Conservation (phyloP, 2,888 invertebrate species). For the Drosophila paranaensis region DNA sequence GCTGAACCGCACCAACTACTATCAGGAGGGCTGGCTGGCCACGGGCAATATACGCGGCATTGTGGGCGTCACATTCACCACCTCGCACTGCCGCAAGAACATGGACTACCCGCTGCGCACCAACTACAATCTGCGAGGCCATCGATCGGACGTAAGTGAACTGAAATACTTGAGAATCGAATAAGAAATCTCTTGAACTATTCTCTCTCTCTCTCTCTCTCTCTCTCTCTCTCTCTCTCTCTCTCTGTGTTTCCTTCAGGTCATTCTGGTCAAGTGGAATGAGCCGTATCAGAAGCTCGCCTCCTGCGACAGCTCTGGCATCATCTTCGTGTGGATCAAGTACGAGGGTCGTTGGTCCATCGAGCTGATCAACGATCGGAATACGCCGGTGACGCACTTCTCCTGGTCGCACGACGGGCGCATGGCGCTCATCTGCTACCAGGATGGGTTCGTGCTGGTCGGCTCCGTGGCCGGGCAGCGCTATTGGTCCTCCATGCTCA, state of each 20-base stretch:
- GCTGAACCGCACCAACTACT: conserved; percentile 96
- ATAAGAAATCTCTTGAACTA: background rate
- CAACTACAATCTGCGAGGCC: conserved; percentile 98
- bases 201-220: background rate
- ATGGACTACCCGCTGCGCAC: conserved; percentile 94
- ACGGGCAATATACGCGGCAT: conserved; percentile 97
- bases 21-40: conserved; percentile 99
- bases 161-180: background rate
- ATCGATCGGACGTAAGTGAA: conserved; percentile 94
- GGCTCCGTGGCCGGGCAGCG: conserved; percentile 98
- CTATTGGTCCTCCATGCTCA: conserved; percentile 99
- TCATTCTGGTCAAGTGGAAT: conserved; percentile 98
- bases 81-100: conserved; percentile 95
- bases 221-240: background rate
- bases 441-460: conserved; percentile 99
- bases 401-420: conserved; percentile 99
- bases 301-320: conserved; percentile 98
- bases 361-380: conserved; percentile 98
- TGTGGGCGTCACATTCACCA: conserved; percentile 98
- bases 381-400: conserved; percentile 98
- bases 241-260: conserved; percentile 85
- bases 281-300: conserved; percentile 99
- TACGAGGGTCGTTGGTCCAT: conserved; percentile 99
- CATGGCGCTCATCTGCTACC: conserved; percentile 99
- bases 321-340: conserved; percentile 99